Conservation (phyloP, 1,140 invertebrate species). For the Brachionus plicatilis region DNA sequence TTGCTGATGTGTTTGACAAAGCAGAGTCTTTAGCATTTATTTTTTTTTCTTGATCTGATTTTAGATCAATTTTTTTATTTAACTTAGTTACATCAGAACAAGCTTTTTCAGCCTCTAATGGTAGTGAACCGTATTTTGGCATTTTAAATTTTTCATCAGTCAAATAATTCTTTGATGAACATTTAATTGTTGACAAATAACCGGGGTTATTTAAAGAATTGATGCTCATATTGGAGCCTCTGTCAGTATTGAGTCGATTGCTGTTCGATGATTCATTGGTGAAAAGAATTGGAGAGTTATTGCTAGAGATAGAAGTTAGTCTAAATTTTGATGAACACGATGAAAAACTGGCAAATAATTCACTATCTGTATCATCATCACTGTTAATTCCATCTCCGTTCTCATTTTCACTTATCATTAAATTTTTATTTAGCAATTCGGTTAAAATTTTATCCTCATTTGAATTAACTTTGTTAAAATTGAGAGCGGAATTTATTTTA, state of each 20-base stretch:
- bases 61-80: background rate
- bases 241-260: background rate
- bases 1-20: background rate
- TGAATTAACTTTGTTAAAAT: conserved; percentile 61
- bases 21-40: background rate
- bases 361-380: conserved; percentile 51
- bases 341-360: conserved; percentile 70
- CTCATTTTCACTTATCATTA: conserved; percentile 56
- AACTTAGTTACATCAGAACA: background rate
- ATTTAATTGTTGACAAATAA: background rate
- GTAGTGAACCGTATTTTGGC: background rate
- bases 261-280: conserved; percentile 6
- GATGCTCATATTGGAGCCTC: background rate
- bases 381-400: conserved; percentile 10
- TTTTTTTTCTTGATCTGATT: background rate
- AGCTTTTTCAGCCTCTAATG: background rate
- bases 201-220: conserved; percentile 4
- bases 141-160: background rate
- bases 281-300: conserved; percentile 46
- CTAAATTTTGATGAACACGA: conserved; percentile 84
- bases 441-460: conserved; percentile 20
- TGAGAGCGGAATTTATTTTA: conserved; percentile 71
- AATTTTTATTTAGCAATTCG: conserved; percentile 20
- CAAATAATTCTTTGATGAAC: background rate
- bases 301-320: conserved; percentile 52